Percentiles rank a stretch among this genome's conserved stretches.
These are phyloP conservation scores for Cryptoleucopteryx plumbea DNA, from an alignment of 2,113 vertebrate species.

Conservation along the genomic window DNA sequence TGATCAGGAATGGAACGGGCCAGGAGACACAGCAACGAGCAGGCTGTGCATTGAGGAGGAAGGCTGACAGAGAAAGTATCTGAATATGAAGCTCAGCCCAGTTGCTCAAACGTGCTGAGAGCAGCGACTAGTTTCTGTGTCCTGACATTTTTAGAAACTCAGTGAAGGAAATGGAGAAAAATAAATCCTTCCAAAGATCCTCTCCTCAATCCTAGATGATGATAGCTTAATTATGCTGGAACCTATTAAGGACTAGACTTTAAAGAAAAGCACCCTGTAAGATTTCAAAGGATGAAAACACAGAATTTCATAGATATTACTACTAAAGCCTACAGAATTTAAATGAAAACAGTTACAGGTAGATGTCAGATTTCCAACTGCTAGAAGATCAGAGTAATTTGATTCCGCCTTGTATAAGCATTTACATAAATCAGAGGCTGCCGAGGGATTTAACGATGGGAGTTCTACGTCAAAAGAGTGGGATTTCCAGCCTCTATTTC, in stretches of 20 bases:
- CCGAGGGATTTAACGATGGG: neutral
- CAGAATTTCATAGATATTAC: neutral
- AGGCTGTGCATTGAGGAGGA: neutral
- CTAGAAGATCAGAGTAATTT: neutral
- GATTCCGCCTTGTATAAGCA: neutral
- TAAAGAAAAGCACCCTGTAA: neutral
- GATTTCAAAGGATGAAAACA: neutral
- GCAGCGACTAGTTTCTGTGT: neutral
- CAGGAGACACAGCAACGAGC: neutral
- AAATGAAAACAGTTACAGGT: neutral
- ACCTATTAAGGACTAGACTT: neutral
- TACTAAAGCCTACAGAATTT: neutral
- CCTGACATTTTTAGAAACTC: neutral
- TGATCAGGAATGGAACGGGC: neutral
- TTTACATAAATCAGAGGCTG: constrained; percentile 6
- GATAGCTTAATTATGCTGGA: neutral
- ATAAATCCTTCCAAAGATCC: neutral
- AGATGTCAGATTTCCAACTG: neutral
- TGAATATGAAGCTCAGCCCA: neutral
- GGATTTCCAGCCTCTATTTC: constrained; percentile 47
- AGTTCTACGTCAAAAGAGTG: neutral
- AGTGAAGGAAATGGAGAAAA: neutral
- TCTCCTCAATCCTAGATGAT: neutral
- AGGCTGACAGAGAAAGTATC: neutral
- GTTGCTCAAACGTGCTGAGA: neutral